Evolutionary conservation across 2,888 invertebrate genomes (phyloP).

Genomic region (Linnaemya tessellans): DNA sequence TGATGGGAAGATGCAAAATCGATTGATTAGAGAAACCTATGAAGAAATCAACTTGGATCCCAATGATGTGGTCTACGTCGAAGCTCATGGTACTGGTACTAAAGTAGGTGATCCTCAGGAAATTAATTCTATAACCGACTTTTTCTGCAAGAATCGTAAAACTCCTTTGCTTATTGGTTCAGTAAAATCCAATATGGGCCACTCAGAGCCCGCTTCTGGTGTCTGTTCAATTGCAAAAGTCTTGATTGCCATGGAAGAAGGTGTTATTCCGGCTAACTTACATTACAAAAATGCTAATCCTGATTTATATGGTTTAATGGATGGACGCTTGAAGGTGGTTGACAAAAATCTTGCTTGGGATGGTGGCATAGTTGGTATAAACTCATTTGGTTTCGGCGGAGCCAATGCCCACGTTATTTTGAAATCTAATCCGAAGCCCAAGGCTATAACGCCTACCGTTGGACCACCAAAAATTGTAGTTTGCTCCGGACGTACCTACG

Average conservation of each 20-base stretch:
- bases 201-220: constrained; percentile 97
- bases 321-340: constrained; percentile 96
- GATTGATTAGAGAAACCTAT: constrained; percentile 93
- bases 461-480: constrained; percentile 88
- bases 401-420: constrained; percentile 96
- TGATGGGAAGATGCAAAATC: constrained; percentile 91
- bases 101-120: constrained; percentile 99
- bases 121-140: constrained; percentile 95
- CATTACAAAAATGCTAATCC: constrained; percentile 94
- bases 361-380: constrained; percentile 96
- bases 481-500: constrained; percentile 93
- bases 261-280: constrained; percentile 94
- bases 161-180: constrained; percentile 95
- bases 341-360: constrained; percentile 92
- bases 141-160: constrained; percentile 92
- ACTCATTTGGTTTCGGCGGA: constrained; percentile 99
- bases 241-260: constrained; percentile 95
- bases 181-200: constrained; percentile 99
- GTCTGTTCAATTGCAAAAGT: constrained; percentile 96
- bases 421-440: constrained; percentile 90
- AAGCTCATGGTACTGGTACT: constrained; percentile 99
- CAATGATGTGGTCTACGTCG: constrained; percentile 93
- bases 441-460: constrained; percentile 85
- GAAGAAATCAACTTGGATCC: constrained; percentile 92
- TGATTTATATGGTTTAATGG: constrained; percentile 94